Base-by-base conservation (phyloP, 2,888 invertebrate species). In the Hofmannophila pseudospretella region DNA sequence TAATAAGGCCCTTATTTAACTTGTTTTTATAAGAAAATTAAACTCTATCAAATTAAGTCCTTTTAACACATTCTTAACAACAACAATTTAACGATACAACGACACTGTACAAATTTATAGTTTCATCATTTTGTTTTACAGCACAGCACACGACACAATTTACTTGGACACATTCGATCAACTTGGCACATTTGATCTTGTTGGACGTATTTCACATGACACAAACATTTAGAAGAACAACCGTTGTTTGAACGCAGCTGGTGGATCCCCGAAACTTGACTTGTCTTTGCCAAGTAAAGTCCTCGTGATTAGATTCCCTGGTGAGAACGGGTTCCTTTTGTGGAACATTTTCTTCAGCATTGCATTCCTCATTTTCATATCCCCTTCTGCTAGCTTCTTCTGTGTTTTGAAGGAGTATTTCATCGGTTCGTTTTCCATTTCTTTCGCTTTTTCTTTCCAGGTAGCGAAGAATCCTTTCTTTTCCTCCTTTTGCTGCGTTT, bases 251-350 rank as follows among this genome's bases (percentile, higher is more conserved):
- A 60, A 60, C 52, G 63, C 43, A n/a, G 41, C 45, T 12, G 66
- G 64, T 2, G 79, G 60, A 1, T 71, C 60, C 7, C 72, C 78
- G 39, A 45, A 77, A 48, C 70, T 75, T 4, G 77, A 63, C 42
- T 60, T 68, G 42, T 82, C 79, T 48, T 66, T 80, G 1, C 79
- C 81, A 29, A 85, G 51, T 27, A 85, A 43, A 3, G 84, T 78
- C 42, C 54, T 69, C 12, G 84, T 45, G 10, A 84, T 64, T 19
- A 79, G 49, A 40, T 85, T 84, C 22, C 67, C 58, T 1, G 79
- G 71, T 4, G 82, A 80, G 37, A 85, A 82, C 1, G 84, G 85
- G 53, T 84, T 85, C 26, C 60, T 67, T 49, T 80, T 84, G 32
- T 72, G 42, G 45, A 85, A 79, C 38, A 85, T 35, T 42, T 79